Evolutionary conservation across 2,888 invertebrate genomes (phyloP), one percentile per base, ranked within the genome.

Genomic region (Pheosia tremula): DNA sequence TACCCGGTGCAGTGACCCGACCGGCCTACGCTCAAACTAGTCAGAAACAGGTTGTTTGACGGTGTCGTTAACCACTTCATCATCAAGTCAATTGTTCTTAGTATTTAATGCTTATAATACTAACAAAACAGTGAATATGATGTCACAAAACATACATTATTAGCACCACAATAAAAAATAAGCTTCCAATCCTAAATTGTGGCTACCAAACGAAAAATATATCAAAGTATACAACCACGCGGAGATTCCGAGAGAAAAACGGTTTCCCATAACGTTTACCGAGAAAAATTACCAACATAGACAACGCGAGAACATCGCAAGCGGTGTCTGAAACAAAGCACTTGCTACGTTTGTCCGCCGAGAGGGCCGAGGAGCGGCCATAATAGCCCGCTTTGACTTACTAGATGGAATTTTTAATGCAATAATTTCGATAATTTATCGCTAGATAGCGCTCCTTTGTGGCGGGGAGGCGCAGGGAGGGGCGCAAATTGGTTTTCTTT

Each of bases 381-480:
- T 95, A 94, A 93, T 90, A 90, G 91, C 91, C 90, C 94, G 93
- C 95, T 95, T 95, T 95, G 95, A 95, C 95, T 95, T 94, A 94
- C 94, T 94, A 95, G 95, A 95, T 95, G 95, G 95, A 95, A 95
- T 95, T 95, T 95, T 95, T 95, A 95, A 95, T 95, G 95, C 95
- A 95, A 95, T 95, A 95, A 95, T 95, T 95, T 94, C 95, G 94
- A 95, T 94, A 94, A 94, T 94, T 94, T 94, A 93, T 94, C 89
- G 91, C 92, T 91, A 91, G 91, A 91, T 91, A 87, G 88, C 88
- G 87, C 87, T 87, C 84, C 90, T 92, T 93, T 92, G 93, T 91
- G 87, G 83, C 68, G 77, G 83, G 79, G 79, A 63, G 66, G 71
- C 54, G 61, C 67, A 70, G 74, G 76, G 78, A 67, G 79, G 80